Conservation (phyloP, 2,888 invertebrate species). For the Ophonus ardosiacus region DNA sequence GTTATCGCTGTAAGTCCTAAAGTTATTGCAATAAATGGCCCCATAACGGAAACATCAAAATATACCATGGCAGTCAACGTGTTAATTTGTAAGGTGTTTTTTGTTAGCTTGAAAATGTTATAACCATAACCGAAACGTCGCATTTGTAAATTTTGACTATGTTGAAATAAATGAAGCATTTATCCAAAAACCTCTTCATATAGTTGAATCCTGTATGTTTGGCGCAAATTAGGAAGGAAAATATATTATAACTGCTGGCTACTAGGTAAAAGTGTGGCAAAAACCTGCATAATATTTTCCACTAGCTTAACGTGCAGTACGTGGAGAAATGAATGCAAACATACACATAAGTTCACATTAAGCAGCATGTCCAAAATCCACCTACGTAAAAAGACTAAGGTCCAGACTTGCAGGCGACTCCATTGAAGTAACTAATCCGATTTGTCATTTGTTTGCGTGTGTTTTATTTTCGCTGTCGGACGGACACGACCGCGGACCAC, state of each 20-base stretch:
- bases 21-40: too few relatives aligned
- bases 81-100: too few relatives aligned
- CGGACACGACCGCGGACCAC: slow-evolving; percentile 36
- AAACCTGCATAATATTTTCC: slow-evolving; percentile 29
- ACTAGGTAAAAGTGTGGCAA: slow-evolving; percentile 13
- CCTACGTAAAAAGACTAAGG: slow-evolving; percentile 16
- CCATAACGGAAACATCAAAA: too few relatives aligned
- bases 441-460: slow-evolving; percentile 60
- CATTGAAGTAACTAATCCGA: slow-evolving; percentile 59
- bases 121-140: too few relatives aligned
- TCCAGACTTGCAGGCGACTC: slow-evolving; percentile 52
- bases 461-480: slow-evolving; percentile 52
- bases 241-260: background rate
- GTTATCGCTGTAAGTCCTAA: too few relatives aligned
- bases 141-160: too few relatives aligned
- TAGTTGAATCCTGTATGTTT: background rate
- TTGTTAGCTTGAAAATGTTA: too few relatives aligned
- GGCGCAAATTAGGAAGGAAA: background rate
- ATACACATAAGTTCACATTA: slow-evolving; percentile 41
- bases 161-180: too few relatives aligned
- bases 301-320: slow-evolving; percentile 29
- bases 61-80: too few relatives aligned
- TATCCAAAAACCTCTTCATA: too few relatives aligned
- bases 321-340: slow-evolving; percentile 42
- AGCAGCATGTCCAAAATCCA: slow-evolving; percentile 48